A percentile compares a stretch with the other conserved stretches of the same genome.
Conservation (phyloP, 2,113 vertebrate species). For the Mesitornis unicolor region DNA sequence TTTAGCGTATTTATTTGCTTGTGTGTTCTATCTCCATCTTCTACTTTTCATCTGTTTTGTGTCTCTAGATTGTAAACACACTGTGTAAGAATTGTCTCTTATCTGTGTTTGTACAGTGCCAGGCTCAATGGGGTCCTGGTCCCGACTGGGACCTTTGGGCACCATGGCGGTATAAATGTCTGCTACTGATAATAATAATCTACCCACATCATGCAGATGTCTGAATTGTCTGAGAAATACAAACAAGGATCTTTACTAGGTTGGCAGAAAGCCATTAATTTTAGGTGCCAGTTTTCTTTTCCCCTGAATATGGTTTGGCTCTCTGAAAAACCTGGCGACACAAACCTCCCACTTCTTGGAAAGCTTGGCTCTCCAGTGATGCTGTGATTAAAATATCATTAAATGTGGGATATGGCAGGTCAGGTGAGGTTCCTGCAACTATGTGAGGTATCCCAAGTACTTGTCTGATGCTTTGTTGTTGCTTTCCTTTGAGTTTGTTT, state of each 20-base stretch:
- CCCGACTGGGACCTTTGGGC: slow-evolving; percentile 45
- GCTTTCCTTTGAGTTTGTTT: slow-evolving; percentile 18
- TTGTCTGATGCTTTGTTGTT: background rate
- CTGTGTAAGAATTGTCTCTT: slow-evolving; percentile 44
- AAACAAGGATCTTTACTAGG: slow-evolving; percentile 56
- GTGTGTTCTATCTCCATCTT: background rate
- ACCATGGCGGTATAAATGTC: slow-evolving; percentile 42
- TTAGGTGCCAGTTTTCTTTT: slow-evolving; percentile 60
- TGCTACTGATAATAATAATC: slow-evolving; percentile 61
- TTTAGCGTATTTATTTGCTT: slow-evolving; percentile 21
- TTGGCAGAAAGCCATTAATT: slow-evolving; percentile 26
- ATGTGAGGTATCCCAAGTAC: background rate
- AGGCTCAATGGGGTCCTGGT: slow-evolving; percentile 6
- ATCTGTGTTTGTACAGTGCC: slow-evolving; percentile 65
- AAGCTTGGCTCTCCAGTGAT: background rate
- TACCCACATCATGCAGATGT: slow-evolving; percentile 48
- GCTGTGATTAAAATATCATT: slow-evolving; percentile 2
- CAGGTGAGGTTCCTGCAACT: slow-evolving; percentile 49
- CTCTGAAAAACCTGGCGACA: slow-evolving; percentile 16
- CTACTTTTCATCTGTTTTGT: slow-evolving; percentile 46
- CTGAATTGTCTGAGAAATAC: slow-evolving; percentile 63
- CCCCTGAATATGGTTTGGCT: background rate
- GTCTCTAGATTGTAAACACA: slow-evolving; percentile 34
- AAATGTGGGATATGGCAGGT: background rate
- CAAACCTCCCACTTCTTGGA: slow-evolving; percentile 30